These are phyloP conservation scores for Pocillopora meandrina DNA, from an alignment of 92 coral and sea anemone genomes.

Conservation along the genomic window DNA sequence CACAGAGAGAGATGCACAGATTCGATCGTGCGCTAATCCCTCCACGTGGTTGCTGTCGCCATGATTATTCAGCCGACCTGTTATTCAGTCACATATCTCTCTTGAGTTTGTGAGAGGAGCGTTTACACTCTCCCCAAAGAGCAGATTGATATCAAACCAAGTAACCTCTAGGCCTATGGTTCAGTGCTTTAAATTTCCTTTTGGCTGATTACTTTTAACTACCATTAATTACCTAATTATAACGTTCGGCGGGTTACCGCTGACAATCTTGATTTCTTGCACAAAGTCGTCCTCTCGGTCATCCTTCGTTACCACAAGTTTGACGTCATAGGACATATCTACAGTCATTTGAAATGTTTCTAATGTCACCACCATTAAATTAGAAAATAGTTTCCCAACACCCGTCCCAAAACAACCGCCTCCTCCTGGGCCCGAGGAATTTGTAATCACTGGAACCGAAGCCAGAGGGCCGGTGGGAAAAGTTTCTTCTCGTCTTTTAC, in stretches of 20 bases:
- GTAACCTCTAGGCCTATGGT: no score
- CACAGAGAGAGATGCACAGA: no score
- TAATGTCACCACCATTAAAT: slow-evolving; percentile 24
- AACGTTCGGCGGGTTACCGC: slow-evolving; percentile 73
- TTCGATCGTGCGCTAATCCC: no score
- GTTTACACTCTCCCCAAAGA: no score
- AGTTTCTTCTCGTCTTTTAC: slow-evolving; percentile 60
- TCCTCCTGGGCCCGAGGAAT: slow-evolving; percentile 27
- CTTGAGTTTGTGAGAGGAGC: no score
- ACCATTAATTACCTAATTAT: slow-evolving; percentile 52
- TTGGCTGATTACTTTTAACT: not conserved
- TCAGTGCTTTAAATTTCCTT: not conserved
- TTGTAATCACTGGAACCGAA: slow-evolving; percentile 43
- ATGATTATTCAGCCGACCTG: no score
- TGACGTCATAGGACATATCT: slow-evolving; percentile 43
- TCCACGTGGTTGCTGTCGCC: no score
- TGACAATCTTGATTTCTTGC: slow-evolving; percentile 69
- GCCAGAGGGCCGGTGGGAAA: slow-evolving; percentile 42
- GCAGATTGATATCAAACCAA: no score
- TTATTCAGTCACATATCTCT: no score
- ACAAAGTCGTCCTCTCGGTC: slow-evolving; percentile 39
- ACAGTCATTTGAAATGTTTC: slow-evolving; percentile 59
- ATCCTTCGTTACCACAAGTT: slow-evolving; percentile 58
- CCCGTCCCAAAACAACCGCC: slow-evolving; percentile 91
- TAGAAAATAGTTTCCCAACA: slow-evolving; percentile 61